Evolutionary conservation across 2,797 vertebrate species (phyloP).

Genomic region (Microcaecilia unicolor): DNA sequence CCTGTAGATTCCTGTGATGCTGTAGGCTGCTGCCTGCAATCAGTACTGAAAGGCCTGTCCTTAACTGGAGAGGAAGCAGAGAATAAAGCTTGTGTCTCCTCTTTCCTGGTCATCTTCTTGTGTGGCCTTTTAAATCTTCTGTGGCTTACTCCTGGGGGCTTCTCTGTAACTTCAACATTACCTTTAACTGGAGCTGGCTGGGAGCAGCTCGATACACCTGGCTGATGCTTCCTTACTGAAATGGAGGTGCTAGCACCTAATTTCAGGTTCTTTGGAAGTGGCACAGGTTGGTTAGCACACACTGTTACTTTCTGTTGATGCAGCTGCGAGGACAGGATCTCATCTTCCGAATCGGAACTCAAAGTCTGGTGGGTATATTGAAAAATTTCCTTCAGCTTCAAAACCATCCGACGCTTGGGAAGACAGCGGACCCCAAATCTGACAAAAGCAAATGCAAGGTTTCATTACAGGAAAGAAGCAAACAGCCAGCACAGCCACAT

Average conservation of each 20-base stretch:
- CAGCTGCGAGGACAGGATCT: conserved; percentile 30
- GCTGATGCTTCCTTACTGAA: background rate
- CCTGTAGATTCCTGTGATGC: conserved; percentile 67
- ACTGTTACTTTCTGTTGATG: background rate
- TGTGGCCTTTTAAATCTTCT: background rate
- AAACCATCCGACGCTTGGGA: conserved; percentile 88
- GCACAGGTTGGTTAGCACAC: background rate
- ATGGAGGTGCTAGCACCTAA: rapidly evolving
- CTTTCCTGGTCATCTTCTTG: background rate
- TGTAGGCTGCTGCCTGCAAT: conserved; percentile 24
- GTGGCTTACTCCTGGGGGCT: background rate
- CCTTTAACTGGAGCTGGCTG: background rate
- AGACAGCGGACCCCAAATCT: conserved; percentile 89
- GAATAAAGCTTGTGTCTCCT: background rate
- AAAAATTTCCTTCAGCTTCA: conserved; percentile 94
- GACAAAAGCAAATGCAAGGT: background rate
- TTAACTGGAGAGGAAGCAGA: conserved; percentile 7
- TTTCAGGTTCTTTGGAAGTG: background rate
- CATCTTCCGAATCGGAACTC: conserved; percentile 67
- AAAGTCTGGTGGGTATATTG: conserved; percentile 83
- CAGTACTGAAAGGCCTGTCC: background rate
- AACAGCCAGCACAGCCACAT: no score
- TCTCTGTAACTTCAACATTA: background rate
- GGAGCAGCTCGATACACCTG: background rate
- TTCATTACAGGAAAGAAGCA: no score